phyloP scores from a whole-genome alignment of 2,888 invertebrate genomes.

The Andrena bucephala region DNA sequence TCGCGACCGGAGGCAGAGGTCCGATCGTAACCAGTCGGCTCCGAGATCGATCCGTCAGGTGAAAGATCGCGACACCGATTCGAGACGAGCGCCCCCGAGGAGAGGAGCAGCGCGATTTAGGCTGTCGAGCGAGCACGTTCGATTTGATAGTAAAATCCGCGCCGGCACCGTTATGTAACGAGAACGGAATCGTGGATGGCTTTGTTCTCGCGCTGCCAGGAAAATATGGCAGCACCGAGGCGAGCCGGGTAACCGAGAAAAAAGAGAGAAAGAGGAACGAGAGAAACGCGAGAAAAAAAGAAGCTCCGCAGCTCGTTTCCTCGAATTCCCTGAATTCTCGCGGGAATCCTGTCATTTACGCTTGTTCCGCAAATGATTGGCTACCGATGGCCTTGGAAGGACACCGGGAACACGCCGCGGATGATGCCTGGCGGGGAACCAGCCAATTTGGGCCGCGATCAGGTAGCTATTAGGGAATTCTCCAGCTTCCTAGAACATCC shows the following conservation, averaged over 20 bases:
- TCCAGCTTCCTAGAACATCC: constrained; percentile 28
- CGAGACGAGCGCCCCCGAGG: background rate
- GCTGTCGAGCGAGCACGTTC: background rate
- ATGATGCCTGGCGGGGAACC: background rate
- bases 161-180: constrained; percentile 1
- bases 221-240: background rate
- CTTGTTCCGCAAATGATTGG: constrained; percentile 39
- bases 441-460: constrained; percentile 39
- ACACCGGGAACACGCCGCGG: constrained; percentile 9
- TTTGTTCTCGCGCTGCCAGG: background rate
- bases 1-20: background rate
- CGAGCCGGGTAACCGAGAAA: background rate
- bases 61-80: constrained; percentile 23
- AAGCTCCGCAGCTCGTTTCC: background rate
- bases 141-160: constrained; percentile 12
- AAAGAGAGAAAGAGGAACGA: background rate
- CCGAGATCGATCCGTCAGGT: background rate
- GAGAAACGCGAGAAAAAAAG: background rate
- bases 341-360: constrained; percentile 51
- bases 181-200: background rate
- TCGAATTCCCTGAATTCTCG: constrained; percentile 25
- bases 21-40: no score
- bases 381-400: constrained; percentile 59
- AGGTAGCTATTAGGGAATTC: constrained; percentile 10
- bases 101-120: constrained; percentile 3